A percentile compares a stretch with the other conserved stretches of the same genome.
phyloP scores from a whole-genome alignment of 1,140 invertebrate species.

The Apis dorsata region DNA sequence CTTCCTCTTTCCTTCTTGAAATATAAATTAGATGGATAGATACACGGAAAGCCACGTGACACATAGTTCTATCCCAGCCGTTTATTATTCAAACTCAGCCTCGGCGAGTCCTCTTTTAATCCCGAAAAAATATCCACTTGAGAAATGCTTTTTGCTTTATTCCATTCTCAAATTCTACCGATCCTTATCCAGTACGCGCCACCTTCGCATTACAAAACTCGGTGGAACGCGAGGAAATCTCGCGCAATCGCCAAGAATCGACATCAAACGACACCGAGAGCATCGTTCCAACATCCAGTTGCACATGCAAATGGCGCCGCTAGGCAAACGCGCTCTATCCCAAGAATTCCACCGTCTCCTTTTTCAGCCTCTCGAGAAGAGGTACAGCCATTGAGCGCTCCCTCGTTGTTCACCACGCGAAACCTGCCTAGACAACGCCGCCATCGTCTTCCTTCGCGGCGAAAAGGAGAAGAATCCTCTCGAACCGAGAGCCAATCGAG shows the following conservation, averaged over 20 bases:
- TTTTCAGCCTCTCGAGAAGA: background rate
- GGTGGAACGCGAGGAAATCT: background rate
- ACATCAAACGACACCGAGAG: constrained; percentile 6
- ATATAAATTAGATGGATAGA: background rate
- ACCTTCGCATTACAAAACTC: background rate
- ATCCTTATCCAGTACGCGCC: too few relatives aligned
- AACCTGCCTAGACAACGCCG: too few relatives aligned
- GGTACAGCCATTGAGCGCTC: constrained; percentile 1
- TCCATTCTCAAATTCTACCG: too few relatives aligned
- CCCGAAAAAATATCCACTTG: too few relatives aligned
- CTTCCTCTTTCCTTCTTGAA: background rate
- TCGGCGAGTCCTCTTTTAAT: too few relatives aligned
- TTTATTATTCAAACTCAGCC: too few relatives aligned
- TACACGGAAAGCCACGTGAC: too few relatives aligned
- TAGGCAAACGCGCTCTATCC: constrained; percentile 17
- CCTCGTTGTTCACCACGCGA: background rate
- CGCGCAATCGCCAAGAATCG: background rate
- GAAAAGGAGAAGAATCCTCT: constrained; percentile 2
- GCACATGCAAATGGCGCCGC: constrained; percentile 21
- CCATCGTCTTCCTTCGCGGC: too few relatives aligned
- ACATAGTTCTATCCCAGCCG: too few relatives aligned
- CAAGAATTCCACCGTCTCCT: constrained; percentile 5
- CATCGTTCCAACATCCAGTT: background rate
- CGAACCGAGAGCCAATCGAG: too few relatives aligned
- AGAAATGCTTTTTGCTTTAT: too few relatives aligned